Evolutionary conservation across 2,113 vertebrate species (phyloP).

Genomic region (Stigmatopora argus): DNA sequence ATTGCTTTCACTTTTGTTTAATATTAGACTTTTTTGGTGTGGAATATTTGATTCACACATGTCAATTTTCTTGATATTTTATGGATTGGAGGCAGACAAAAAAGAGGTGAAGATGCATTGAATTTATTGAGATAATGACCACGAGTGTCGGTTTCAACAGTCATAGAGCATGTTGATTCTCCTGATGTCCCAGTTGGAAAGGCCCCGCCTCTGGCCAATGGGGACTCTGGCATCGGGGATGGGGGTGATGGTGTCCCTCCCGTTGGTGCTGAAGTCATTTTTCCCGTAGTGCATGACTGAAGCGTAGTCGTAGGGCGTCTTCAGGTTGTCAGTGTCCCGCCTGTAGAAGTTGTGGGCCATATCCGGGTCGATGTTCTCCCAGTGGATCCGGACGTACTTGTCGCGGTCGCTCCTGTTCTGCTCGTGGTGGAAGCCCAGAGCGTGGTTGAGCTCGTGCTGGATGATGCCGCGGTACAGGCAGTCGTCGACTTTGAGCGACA

Average conservation of each 20-base stretch:
- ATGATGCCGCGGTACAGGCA: conserved; percentile 8
- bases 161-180: conserved; percentile 1
- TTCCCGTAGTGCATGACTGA: conserved; percentile 1
- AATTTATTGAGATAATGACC: background rate
- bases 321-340: conserved; percentile 1
- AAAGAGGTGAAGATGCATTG: background rate
- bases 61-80: no score
- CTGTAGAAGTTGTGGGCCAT: background rate
- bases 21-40: no score
- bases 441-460: conserved; percentile 1
- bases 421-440: conserved; percentile 2
- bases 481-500: background rate
- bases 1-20: no score
- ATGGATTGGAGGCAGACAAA: no score
- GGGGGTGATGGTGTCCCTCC: conserved; percentile 2
- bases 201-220: background rate
- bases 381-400: background rate
- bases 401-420: conserved; percentile 5
- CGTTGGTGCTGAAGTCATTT: background rate
- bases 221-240: background rate
- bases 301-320: background rate
- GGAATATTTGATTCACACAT: no score
- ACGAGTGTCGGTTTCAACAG: background rate
- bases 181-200: background rate
- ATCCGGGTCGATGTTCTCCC: background rate